phyloP scores from a whole-genome alignment of 92 coral and sea anemone genomes.

The Parazoanthus darwini region DNA sequence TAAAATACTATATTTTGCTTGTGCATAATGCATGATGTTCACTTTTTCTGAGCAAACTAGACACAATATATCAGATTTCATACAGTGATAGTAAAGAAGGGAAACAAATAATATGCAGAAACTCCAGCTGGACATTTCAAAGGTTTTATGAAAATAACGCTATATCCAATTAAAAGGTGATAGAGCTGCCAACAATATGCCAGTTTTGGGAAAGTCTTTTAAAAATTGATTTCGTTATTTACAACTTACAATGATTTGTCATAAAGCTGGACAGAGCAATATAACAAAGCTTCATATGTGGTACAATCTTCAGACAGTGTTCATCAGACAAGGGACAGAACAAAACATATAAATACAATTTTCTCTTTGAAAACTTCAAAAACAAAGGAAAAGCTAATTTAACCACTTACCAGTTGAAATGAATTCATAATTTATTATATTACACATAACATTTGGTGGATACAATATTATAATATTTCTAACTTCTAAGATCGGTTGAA shows the following conservation, averaged over 20 bases:
- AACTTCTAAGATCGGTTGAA: neutral
- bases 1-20: too few relatives aligned
- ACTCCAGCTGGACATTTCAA: slow-evolving; percentile 6
- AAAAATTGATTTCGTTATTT: neutral
- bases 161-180: neutral
- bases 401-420: neutral
- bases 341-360: neutral
- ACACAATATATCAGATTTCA: neutral
- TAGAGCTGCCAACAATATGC: neutral
- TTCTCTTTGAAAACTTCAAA: neutral
- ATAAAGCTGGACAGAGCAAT: neutral
- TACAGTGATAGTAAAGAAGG: neutral
- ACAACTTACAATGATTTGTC: neutral
- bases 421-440: neutral
- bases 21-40: too few relatives aligned
- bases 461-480: too few relatives aligned
- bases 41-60: neutral
- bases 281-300: neutral
- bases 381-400: neutral
- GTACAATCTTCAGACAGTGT: neutral
- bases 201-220: neutral
- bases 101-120: neutral
- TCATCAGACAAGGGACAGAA: neutral
- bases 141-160: neutral
- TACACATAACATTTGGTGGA: neutral